Evolutionary conservation across 2,888 invertebrate genomes (phyloP).

Genomic region (Yponomeuta malinellus): DNA sequence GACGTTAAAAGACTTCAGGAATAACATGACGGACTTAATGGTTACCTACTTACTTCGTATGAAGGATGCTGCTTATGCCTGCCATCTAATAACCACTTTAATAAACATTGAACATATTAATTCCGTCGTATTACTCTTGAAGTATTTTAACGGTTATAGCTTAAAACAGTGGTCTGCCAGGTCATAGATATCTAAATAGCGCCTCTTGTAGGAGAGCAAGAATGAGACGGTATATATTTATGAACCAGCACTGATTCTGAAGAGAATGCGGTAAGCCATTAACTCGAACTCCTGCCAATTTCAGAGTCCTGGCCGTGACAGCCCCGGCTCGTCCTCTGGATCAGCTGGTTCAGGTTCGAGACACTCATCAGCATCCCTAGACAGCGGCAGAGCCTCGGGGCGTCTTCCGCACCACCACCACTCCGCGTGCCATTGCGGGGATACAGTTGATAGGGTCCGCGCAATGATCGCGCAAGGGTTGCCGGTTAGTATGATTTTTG

Average conservation of each 20-base stretch:
- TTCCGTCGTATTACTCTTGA: too few relatives aligned
- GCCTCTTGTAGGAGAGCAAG: too few relatives aligned
- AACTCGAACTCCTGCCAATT: conserved; percentile 15
- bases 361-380: conserved; percentile 92
- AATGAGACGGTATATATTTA: not conserved
- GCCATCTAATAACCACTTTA: too few relatives aligned
- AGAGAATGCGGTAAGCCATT: not conserved
- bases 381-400: conserved; percentile 93
- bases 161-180: too few relatives aligned
- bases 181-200: too few relatives aligned
- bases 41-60: too few relatives aligned
- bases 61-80: too few relatives aligned
- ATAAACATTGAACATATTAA: too few relatives aligned
- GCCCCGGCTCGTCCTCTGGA: conserved; percentile 91
- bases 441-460: conserved; percentile 83
- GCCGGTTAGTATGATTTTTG: conserved; percentile 68
- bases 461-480: conserved; percentile 81
- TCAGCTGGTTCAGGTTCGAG: conserved; percentile 91
- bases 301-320: conserved; percentile 94
- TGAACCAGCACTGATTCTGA: not conserved
- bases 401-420: conserved; percentile 84
- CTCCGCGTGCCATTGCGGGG: conserved; percentile 84
- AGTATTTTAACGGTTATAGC: too few relatives aligned
- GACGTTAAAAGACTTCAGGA: too few relatives aligned
- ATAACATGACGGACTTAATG: too few relatives aligned